Base-by-base conservation (phyloP, 1,140 invertebrate genomes). In the Lepidurus couesii region DNA sequence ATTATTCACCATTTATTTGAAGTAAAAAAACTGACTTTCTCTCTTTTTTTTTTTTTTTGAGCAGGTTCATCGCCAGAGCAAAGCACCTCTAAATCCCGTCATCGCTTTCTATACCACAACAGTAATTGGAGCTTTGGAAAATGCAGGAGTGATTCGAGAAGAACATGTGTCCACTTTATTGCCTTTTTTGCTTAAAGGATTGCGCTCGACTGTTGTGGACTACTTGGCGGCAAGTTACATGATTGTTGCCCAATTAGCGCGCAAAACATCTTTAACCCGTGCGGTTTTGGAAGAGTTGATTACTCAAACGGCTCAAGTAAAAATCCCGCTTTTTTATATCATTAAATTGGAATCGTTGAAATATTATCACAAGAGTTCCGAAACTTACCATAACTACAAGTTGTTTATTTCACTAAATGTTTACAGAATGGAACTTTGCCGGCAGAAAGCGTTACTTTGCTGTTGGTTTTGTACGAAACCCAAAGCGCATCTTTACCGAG, bases 71-170 rank as follows among this genome's bases (percentile, higher is more conserved):
- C 86, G 86, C 8, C 84, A 88, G 3, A 85, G 88, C 77, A 89
- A 90, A 2, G 84, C 86, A 44, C 86, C 87, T 21, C 84, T 95
- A 11, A 90, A 89, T 75, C 90, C 91, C 1, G 85, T 92, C 9
- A 91, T 93, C 82, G 90, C 91, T 5, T 95, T 95, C 84, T 94
- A 92, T 82, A 90, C 91, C 77, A 90, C 90, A 2, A 89, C 90
- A 2, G 84, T 92, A 4, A 87, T 93, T 76, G 92, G 92, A 4
- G 88, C 89, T 24, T 84, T 95, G 44, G 87, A 92, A 80, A 83
- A 85, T 74, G 83, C 83, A 0, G 82, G 86, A 26, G 81, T 82
- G 21, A 83, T 94, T 1, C 88, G 86, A 0, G 93, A 96, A 82
- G 83, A 88, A 74, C 89, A 93, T 77, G 84, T 96, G 1, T 87